These are phyloP conservation scores for Panopea generosa DNA, from an alignment of 2,888 invertebrate genomes.

Conservation along the genomic window DNA sequence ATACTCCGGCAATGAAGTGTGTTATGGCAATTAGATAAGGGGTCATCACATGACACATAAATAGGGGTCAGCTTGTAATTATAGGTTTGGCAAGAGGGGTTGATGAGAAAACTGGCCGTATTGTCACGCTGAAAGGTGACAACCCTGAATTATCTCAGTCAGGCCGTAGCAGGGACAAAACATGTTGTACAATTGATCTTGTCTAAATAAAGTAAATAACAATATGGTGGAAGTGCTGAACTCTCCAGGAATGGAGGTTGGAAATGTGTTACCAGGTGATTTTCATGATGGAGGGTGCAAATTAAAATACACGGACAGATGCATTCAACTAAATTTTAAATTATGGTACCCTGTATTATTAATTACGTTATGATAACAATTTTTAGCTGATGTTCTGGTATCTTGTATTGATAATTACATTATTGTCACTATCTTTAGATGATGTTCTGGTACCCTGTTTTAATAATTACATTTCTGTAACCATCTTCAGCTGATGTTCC, in stretches of 20 bases:
- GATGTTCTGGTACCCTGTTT: too few relatives aligned
- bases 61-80: constrained; percentile 27
- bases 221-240: constrained; percentile 33
- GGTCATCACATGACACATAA: constrained; percentile 11
- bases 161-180: constrained; percentile 25
- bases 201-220: constrained; percentile 19
- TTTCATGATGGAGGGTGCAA: constrained; percentile 21
- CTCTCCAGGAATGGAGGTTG: constrained; percentile 17
- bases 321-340: too few relatives aligned
- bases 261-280: constrained; percentile 23
- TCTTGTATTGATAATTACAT: too few relatives aligned
- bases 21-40: constrained; percentile 20
- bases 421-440: too few relatives aligned
- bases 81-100: constrained; percentile 11
- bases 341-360: too few relatives aligned
- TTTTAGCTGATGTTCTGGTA: too few relatives aligned
- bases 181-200: constrained; percentile 13
- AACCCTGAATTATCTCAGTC: constrained; percentile 30
- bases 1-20: constrained; percentile 19
- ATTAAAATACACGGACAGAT: too few relatives aligned
- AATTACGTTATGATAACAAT: too few relatives aligned
- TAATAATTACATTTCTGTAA: too few relatives aligned
- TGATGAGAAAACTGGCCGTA: constrained; percentile 44
- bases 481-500: too few relatives aligned
- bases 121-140: constrained; percentile 35